phyloP scores from a whole-genome alignment of 2,797 vertebrate species.

The Labroides dimidiatus region DNA sequence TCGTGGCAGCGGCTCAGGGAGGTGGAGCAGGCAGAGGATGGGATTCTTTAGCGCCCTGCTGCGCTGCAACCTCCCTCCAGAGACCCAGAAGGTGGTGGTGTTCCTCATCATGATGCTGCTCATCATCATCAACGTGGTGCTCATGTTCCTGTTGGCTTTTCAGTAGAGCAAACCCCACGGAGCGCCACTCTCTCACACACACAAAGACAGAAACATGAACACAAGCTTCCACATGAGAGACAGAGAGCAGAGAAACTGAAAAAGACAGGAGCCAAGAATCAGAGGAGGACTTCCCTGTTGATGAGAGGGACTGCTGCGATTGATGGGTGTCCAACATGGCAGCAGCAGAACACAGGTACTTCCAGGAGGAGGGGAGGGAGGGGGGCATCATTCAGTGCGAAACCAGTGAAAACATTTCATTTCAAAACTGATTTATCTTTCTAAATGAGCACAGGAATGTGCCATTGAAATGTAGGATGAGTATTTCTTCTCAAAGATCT shows the following conservation, averaged over 20 bases:
- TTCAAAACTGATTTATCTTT: neutral
- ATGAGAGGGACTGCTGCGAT: conserved; percentile 28
- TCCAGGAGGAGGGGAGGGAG: neutral
- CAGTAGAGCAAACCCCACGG: conserved; percentile 80
- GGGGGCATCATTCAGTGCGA: neutral
- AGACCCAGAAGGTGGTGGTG: conserved; percentile 94
- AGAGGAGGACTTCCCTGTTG: conserved; percentile 38
- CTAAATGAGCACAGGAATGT: neutral
- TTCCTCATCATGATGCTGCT: conserved; percentile 96
- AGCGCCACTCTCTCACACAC: neutral
- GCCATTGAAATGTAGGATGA: neutral
- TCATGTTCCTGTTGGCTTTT: conserved; percentile 96
- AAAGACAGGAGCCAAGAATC: neutral
- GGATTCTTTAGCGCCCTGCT: conserved; percentile 87
- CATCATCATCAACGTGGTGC: conserved; percentile 96
- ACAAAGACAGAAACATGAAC: conserved; percentile 7
- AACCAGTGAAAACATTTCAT: conserved; percentile 8
- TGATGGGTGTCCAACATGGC: conserved; percentile 78
- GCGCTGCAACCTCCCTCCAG: conserved; percentile 94
- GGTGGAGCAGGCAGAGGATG: conserved; percentile 85
- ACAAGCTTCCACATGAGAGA: conserved; percentile 8
- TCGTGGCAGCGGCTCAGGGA: conserved; percentile 80
- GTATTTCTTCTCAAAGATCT: neutral
- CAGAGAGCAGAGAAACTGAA: conserved; percentile 25
- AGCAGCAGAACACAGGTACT: conserved; percentile 71